Conservation (phyloP, 2,797 vertebrate species). For the Pseudocheirus occidentalis region DNA sequence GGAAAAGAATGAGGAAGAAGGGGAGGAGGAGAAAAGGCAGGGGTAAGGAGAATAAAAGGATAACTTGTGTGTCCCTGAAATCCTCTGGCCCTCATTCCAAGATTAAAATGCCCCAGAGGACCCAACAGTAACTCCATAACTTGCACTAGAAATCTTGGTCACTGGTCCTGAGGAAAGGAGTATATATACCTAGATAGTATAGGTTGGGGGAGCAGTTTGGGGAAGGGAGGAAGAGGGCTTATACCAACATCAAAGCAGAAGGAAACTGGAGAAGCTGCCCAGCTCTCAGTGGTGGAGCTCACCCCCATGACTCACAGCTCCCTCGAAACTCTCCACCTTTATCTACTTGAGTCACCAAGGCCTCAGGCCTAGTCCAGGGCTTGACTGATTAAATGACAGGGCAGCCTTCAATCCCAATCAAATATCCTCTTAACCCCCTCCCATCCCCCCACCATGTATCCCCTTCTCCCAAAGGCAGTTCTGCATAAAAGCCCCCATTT, state of each 20-base stretch:
- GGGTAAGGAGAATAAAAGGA: not conserved
- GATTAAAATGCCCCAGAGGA: not conserved
- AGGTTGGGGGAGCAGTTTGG: not conserved
- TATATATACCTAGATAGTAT: not conserved
- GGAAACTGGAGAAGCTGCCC: conserved; percentile 31
- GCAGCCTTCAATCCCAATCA: conserved; percentile 54
- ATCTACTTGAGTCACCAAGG: conserved; percentile 59
- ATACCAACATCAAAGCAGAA: conserved; percentile 16
- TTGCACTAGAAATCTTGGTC: conserved; percentile 34
- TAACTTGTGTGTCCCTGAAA: conserved; percentile 43
- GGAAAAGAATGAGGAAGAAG: not conserved
- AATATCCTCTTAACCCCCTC: conserved; percentile 7
- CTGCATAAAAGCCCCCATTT: not conserved
- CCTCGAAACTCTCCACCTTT: conserved; percentile 65
- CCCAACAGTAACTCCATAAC: not conserved
- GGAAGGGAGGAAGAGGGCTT: conserved; percentile 35
- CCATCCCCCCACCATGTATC: not conserved
- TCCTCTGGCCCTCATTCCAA: not conserved
- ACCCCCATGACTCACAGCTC: conserved; percentile 70
- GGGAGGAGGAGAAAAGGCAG: not conserved
- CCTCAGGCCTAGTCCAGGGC: conserved; percentile 20
- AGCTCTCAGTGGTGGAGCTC: conserved; percentile 46
- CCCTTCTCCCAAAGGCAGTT: not conserved
- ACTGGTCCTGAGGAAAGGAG: conserved; percentile 39
- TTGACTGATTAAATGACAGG: conserved; percentile 50